Evolutionary conservation across 1,140 invertebrate species (phyloP).

Genomic region (Metaphire vulgaris): DNA sequence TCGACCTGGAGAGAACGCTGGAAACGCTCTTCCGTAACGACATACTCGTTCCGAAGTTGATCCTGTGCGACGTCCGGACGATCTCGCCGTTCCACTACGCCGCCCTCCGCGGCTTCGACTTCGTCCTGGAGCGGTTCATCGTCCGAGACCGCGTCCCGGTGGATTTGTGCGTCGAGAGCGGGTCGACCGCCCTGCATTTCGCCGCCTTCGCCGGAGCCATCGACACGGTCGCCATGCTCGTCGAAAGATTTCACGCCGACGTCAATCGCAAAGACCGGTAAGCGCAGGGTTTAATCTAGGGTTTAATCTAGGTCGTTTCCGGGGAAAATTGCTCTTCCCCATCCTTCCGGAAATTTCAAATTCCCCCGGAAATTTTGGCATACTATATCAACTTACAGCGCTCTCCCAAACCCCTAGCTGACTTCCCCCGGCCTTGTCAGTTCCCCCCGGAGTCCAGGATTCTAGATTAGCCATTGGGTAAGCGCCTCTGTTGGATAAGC

Average conservation of each 20-base stretch:
- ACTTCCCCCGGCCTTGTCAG: too few relatives aligned
- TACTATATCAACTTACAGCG: too few relatives aligned
- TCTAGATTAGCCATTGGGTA: too few relatives aligned
- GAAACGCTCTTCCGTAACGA: neutral
- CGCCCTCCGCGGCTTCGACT: conserved; percentile 12
- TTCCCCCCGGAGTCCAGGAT: too few relatives aligned
- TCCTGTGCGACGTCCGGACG: conserved; percentile 4
- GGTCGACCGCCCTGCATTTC: conserved; percentile 22
- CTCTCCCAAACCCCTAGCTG: too few relatives aligned
- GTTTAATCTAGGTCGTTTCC: too few relatives aligned
- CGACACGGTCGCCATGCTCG: conserved; percentile 11
- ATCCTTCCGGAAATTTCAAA: too few relatives aligned
- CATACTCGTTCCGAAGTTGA: neutral
- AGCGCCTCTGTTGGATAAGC: too few relatives aligned
- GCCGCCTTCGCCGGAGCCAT: conserved; percentile 25
- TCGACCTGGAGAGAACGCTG: neutral
- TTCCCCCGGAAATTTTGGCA: too few relatives aligned
- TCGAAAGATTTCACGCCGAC: conserved; percentile 24
- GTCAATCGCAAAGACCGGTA: conserved; percentile 21
- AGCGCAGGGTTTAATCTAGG: too few relatives aligned
- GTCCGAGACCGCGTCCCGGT: neutral
- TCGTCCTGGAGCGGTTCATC: neutral
- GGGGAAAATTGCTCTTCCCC: too few relatives aligned
- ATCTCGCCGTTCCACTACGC: conserved; percentile 15
- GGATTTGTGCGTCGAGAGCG: neutral